A percentile compares a stretch with the other conserved stretches of the same genome.
Conservation (phyloP, 2,797 vertebrate species). For the Gouania willdenowi region DNA sequence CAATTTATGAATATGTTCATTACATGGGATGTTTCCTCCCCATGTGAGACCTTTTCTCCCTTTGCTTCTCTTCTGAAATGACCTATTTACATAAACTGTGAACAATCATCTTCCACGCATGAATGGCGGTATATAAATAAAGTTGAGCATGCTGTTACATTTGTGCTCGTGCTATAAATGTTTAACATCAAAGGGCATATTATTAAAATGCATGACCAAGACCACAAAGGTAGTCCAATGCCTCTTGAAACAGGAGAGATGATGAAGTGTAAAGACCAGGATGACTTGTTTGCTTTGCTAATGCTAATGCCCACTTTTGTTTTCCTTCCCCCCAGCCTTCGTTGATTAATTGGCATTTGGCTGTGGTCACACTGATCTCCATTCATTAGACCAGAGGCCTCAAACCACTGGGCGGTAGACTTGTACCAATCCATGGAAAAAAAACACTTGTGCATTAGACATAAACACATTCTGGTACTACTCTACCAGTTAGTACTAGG, state of each 20-base stretch:
- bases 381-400: conserved; percentile 14
- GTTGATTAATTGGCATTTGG: conserved; percentile 27
- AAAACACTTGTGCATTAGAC: too few relatives aligned
- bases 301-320: conserved; percentile 1
- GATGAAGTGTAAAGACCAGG: conserved; percentile 7
- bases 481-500: too few relatives aligned
- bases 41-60: not conserved
- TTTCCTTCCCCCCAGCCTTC: conserved; percentile 2
- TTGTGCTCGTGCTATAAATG: conserved; percentile 30
- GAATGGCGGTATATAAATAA: conserved; percentile 28
- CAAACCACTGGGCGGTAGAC: too few relatives aligned
- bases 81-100: conserved; percentile 37
- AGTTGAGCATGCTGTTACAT: conserved; percentile 13
- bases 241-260: conserved; percentile 4
- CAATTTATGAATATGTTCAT: too few relatives aligned
- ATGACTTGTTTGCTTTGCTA: not conserved
- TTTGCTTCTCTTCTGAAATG: conserved; percentile 22
- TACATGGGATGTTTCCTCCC: too few relatives aligned
- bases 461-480: too few relatives aligned
- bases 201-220: conserved; percentile 42
- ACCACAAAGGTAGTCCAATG: not conserved
- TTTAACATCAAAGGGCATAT: conserved; percentile 46
- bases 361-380: conserved; percentile 8
- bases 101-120: conserved; percentile 15
- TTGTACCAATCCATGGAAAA: too few relatives aligned